Evolutionary conservation across 1,140 invertebrate genomes (phyloP).

Genomic region (Papilio polyxenes): DNA sequence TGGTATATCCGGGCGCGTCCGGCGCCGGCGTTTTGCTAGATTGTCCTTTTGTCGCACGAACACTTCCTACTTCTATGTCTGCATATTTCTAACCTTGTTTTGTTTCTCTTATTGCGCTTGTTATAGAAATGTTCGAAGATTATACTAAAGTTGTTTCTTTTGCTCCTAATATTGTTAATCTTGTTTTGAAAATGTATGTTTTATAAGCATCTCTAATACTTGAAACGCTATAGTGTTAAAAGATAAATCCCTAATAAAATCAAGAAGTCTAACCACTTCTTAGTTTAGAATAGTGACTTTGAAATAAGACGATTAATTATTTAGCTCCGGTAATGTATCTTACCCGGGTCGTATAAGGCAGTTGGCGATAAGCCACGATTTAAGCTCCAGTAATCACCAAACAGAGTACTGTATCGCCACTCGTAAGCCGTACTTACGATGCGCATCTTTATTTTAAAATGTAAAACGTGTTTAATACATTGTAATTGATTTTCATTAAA

Average conservation of each 20-base stretch:
- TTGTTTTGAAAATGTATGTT: neutral
- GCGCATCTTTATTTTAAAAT: slow-evolving; percentile 34
- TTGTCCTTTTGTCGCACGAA: slow-evolving; percentile 30
- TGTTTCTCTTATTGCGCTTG: neutral
- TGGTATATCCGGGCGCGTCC: slow-evolving; percentile 9
- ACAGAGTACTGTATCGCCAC: slow-evolving; percentile 11
- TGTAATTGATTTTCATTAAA: neutral
- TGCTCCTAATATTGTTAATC: too few relatives aligned
- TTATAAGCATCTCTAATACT: neutral
- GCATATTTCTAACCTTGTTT: slow-evolving; percentile 1
- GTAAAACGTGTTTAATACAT: slow-evolving; percentile 13
- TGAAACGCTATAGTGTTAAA: neutral
- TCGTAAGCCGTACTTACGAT: neutral
- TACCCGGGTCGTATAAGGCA: slow-evolving; percentile 31
- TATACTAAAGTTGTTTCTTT: neutral
- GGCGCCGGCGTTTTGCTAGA: slow-evolving; percentile 24
- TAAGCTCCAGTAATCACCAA: neutral
- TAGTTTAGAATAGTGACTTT: slow-evolving; percentile 44
- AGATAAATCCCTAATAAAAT: slow-evolving; percentile 39
- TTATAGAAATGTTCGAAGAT: neutral
- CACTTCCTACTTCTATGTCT: slow-evolving; percentile 22
- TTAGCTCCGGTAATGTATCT: slow-evolving; percentile 21
- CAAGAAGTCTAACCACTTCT: slow-evolving; percentile 37
- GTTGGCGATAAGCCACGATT: slow-evolving; percentile 24
- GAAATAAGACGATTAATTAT: slow-evolving; percentile 50